These are phyloP conservation scores for Selene dorsalis DNA, from an alignment of 2,797 vertebrate genomes.

Conservation along the genomic window DNA sequence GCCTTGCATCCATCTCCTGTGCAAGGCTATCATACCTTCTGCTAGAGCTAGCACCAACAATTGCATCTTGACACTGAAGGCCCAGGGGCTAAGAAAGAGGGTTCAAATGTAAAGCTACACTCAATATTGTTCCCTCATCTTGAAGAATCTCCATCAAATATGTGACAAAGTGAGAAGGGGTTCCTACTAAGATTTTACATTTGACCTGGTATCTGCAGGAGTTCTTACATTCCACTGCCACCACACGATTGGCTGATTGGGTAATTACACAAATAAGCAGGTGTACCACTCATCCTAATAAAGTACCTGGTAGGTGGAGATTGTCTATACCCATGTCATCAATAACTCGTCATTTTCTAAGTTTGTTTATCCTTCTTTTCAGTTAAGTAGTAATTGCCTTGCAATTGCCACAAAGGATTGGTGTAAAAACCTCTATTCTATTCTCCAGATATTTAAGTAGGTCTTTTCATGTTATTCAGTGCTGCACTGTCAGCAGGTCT, in stretches of 20 bases:
- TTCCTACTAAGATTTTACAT: too few species aligned
- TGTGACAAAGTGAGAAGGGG: too few species aligned
- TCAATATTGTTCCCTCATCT: too few species aligned
- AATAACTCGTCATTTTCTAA: neutral
- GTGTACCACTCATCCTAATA: neutral
- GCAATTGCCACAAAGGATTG: conserved; percentile 20
- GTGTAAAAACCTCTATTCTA: conserved; percentile 31
- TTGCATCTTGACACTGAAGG: too few species aligned
- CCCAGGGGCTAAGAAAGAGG: too few species aligned
- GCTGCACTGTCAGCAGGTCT: conserved; percentile 24
- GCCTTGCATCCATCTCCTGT: too few species aligned
- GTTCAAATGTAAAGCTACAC: too few species aligned
- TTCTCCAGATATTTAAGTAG: conserved; percentile 20
- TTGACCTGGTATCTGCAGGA: neutral
- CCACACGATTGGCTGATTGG: neutral
- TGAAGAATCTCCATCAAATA: too few species aligned
- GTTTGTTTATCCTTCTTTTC: conserved; percentile 21
- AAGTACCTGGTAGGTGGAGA: neutral
- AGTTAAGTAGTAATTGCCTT: conserved; percentile 20
- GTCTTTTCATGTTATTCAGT: conserved; percentile 35
- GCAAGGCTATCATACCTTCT: too few species aligned
- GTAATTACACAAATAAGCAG: neutral
- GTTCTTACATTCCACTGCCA: neutral
- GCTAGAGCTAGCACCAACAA: too few species aligned
- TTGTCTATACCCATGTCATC: neutral